Percentiles rank a stretch among this genome's conserved stretches.
phyloP scores from a whole-genome alignment of 2,797 vertebrate genomes.

The Pempheris klunzingeri region DNA sequence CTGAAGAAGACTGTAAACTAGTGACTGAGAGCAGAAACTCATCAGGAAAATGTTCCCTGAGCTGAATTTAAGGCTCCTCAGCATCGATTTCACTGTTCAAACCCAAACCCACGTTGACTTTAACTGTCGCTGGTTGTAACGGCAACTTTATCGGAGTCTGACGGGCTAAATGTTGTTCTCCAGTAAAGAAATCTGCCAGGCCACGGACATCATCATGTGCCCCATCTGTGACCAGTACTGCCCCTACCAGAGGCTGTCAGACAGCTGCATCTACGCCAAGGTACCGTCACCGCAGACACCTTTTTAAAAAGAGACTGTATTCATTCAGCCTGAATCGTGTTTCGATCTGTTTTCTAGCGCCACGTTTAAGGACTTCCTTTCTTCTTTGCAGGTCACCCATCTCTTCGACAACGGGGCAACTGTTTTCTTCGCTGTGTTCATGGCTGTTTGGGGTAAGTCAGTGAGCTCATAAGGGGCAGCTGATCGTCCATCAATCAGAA shows the following conservation, averaged over 20 bases:
- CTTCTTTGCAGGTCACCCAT: conserved; percentile 89
- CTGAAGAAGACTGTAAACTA: no score
- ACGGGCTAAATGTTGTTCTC: conserved; percentile 66
- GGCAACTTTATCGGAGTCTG: background rate
- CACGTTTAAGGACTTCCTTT: background rate
- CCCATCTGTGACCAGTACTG: conserved; percentile 96
- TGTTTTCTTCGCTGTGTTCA: conserved; percentile 97
- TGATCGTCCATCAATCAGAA: no score
- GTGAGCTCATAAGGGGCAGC: background rate
- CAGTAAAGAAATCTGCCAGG: conserved; percentile 98
- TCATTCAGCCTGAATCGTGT: background rate
- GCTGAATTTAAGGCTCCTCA: no score
- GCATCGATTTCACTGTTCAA: no score
- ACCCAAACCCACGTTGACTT: no score
- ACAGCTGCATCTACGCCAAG: conserved; percentile 97
- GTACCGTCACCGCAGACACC: conserved; percentile 78
- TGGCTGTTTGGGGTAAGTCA: conserved; percentile 96
- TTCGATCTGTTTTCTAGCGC: background rate
- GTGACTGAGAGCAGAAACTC: no score
- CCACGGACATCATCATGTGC: conserved; percentile 94
- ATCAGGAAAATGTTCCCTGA: no score
- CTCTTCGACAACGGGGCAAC: conserved; percentile 96
- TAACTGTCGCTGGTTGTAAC: background rate
- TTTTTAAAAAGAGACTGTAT: no score
- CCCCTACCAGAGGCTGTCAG: conserved; percentile 93